These are phyloP conservation scores for Tetranychus truncatus DNA, from an alignment of 2,888 invertebrate species.

Conservation along the genomic window DNA sequence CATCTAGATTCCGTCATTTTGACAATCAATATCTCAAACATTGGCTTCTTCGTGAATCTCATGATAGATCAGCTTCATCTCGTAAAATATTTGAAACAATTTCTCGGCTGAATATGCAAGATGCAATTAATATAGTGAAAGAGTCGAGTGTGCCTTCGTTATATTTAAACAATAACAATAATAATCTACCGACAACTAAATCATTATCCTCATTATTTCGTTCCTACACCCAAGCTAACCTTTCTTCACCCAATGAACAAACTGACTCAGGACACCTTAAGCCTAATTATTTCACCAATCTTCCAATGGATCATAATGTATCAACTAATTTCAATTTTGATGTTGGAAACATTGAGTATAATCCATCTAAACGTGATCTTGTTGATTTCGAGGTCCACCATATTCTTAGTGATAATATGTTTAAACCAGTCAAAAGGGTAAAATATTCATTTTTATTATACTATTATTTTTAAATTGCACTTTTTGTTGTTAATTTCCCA, in stretches of 20 bases:
- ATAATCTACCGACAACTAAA: slow-evolving; percentile 39
- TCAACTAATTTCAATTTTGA: slow-evolving; percentile 47
- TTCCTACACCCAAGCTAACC: slow-evolving; percentile 47
- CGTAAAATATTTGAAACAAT: slow-evolving; percentile 86
- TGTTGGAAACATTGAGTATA: slow-evolving; percentile 78
- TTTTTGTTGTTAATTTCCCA: not conserved
- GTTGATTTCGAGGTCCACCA: slow-evolving; percentile 88
- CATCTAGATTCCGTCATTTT: slow-evolving; percentile 62
- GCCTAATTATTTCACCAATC: not conserved
- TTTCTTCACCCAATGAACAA: slow-evolving; percentile 10
- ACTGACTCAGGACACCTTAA: not conserved
- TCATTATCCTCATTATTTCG: slow-evolving; percentile 69
- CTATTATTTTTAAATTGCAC: slow-evolving; percentile 10
- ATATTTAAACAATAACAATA: slow-evolving; percentile 13
- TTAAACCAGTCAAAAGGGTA: slow-evolving; percentile 48
- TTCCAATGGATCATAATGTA: slow-evolving; percentile 11
- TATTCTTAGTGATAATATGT: slow-evolving; percentile 41
- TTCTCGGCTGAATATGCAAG: slow-evolving; percentile 76
- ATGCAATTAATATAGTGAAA: slow-evolving; percentile 67
- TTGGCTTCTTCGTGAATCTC: slow-evolving; percentile 48
- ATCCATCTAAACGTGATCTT: slow-evolving; percentile 72
- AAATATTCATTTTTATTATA: slow-evolving; percentile 21
- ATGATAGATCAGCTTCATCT: slow-evolving; percentile 22
- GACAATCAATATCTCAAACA: slow-evolving; percentile 84
- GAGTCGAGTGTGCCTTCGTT: slow-evolving; percentile 10